Percentiles rank a stretch among this genome's conserved stretches.
phyloP scores from a whole-genome alignment of 2,888 invertebrate genomes.

The Eudasyphora cyanicolor region DNA sequence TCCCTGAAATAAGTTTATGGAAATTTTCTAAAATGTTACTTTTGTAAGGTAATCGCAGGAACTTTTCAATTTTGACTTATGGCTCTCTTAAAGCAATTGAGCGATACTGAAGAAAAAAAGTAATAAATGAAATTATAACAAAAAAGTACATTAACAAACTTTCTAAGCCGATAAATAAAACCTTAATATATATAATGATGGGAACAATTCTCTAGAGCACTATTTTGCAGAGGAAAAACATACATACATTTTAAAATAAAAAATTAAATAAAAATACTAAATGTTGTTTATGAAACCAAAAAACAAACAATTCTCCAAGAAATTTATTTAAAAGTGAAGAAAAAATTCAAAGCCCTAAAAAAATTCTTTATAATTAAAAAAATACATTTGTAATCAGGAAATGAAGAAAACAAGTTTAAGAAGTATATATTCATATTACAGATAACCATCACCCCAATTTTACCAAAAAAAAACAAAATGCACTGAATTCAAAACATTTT shows the following conservation, averaged over 20 bases:
- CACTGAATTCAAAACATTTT: neutral
- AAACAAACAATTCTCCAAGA: neutral
- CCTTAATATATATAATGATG: slow-evolving; percentile 36
- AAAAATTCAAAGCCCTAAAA: neutral
- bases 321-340: neutral
- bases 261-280: neutral
- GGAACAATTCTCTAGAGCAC: slow-evolving; percentile 57
- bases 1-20: too few species aligned
- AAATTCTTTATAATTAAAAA: neutral
- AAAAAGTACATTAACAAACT: neutral
- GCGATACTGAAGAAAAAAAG: too few species aligned
- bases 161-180: neutral
- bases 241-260: neutral
- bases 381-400: neutral
- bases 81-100: too few species aligned
- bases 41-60: too few species aligned
- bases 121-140: too few species aligned
- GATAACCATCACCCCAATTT: neutral
- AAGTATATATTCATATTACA: slow-evolving; percentile 12
- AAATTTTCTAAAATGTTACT: too few species aligned
- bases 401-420: neutral
- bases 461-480: neutral
- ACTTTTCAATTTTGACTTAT: too few species aligned
- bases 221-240: slow-evolving; percentile 16
- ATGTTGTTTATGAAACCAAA: slow-evolving; percentile 10